Conservation (phyloP, 2,888 invertebrate species). For the Neoitamus cyanurus region DNA sequence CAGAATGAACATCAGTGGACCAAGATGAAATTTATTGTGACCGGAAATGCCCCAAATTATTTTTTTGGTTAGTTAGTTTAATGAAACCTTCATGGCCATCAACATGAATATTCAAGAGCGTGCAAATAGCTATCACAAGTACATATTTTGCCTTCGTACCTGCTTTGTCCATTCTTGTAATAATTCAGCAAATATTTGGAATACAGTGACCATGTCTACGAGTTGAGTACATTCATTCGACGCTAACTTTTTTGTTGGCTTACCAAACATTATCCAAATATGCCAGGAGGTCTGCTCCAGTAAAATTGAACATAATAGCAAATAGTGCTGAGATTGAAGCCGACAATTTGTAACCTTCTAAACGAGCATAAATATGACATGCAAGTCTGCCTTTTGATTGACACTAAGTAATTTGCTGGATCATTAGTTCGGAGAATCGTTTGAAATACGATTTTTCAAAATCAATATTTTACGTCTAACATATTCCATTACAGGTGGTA, state of each 20-base stretch:
- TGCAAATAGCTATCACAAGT: no score
- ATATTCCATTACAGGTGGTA: no score
- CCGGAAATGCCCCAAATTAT: no score
- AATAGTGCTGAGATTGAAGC: not conserved
- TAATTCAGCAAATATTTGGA: not conserved
- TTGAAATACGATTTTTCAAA: not conserved
- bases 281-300: not conserved
- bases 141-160: no score
- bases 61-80: no score
- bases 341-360: not conserved
- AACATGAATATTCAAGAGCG: no score
- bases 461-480: no score
- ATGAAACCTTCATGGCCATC: no score
- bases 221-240: not conserved
- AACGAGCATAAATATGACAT: not conserved
- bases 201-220: not conserved
- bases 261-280: not conserved
- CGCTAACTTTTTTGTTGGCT: not conserved
- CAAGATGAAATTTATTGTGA: no score
- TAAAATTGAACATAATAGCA: not conserved
- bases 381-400: not conserved
- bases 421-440: not conserved
- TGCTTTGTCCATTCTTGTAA: not conserved
- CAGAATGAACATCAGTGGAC: no score
- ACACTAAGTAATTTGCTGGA: not conserved